Conservation (phyloP, 2,113 vertebrate genomes). For the Gallinago jamesoni region DNA sequence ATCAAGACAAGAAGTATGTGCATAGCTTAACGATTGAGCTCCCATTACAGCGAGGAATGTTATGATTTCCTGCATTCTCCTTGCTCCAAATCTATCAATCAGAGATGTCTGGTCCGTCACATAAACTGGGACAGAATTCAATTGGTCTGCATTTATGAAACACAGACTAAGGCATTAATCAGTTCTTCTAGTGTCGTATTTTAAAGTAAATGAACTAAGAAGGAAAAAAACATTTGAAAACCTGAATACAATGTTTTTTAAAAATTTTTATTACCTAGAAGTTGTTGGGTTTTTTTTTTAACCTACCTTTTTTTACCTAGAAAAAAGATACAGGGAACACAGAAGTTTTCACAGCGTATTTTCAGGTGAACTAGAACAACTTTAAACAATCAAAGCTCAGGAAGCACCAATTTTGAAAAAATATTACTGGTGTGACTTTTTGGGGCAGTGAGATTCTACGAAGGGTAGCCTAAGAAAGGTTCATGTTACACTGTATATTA, state of each 20-base stretch:
- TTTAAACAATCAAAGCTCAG: not conserved
- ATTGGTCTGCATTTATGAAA: not conserved
- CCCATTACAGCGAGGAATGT: not conserved
- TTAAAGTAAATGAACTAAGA: not conserved
- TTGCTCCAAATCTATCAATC: conserved; percentile 28
- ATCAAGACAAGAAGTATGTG: not conserved
- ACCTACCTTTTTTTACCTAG: not conserved
- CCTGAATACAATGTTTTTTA: not conserved
- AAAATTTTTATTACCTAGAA: not conserved
- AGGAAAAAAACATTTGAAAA: not conserved
- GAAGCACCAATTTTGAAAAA: not conserved
- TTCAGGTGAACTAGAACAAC: not conserved
- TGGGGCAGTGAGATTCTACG: not conserved
- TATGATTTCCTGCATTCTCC: not conserved
- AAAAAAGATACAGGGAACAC: not conserved
- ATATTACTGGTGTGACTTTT: not conserved
- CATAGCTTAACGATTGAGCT: not conserved
- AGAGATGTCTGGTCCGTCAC: not conserved
- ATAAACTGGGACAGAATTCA: not conserved
- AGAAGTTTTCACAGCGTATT: not conserved
- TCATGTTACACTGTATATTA: not conserved
- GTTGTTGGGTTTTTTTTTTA: not conserved
- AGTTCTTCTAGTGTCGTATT: not conserved
- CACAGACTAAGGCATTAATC: not conserved
- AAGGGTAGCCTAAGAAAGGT: not conserved